Conservation (phyloP, 2,888 invertebrate species). For the Schrankia costaestrigalis region DNA sequence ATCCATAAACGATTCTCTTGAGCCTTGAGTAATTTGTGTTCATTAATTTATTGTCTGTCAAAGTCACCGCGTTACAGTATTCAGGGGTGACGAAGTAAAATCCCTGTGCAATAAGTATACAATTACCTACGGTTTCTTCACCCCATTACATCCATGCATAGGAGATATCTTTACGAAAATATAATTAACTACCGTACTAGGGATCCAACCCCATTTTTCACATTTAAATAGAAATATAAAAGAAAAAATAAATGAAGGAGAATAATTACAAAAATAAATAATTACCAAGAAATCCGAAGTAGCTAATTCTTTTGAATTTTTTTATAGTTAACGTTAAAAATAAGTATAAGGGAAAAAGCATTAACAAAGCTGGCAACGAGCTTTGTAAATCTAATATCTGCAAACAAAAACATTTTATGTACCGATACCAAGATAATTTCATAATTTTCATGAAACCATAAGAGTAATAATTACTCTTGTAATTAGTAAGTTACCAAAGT, state of each 20-base stretch:
- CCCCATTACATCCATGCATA: too few species aligned
- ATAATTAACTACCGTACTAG: neutral
- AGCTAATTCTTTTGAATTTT: slow-evolving; percentile 4
- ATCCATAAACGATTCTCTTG: too few species aligned
- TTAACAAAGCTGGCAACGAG: neutral
- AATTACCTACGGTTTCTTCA: too few species aligned
- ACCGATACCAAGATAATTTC: too few species aligned
- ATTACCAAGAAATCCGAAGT: slow-evolving; percentile 6
- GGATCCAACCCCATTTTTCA: neutral
- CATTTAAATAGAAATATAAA: too few species aligned
- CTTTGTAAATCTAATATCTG: slow-evolving; percentile 8
- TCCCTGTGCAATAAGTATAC: too few species aligned
- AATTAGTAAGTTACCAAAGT: neutral
- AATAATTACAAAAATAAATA: neutral
- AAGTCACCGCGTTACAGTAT: too few species aligned
- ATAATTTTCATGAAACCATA: neutral
- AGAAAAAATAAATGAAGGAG: too few species aligned
- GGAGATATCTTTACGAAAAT: too few species aligned
- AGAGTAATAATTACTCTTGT: neutral
- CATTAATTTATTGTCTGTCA: too few species aligned
- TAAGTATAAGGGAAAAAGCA: slow-evolving; percentile 3
- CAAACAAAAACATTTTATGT: neutral
- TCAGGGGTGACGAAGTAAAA: too few species aligned
- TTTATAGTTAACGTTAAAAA: slow-evolving; percentile 6
- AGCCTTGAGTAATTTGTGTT: too few species aligned